Base-by-base conservation (phyloP, 2,797 vertebrate genomes). In the Rhabdophis nuchalis region DNA sequence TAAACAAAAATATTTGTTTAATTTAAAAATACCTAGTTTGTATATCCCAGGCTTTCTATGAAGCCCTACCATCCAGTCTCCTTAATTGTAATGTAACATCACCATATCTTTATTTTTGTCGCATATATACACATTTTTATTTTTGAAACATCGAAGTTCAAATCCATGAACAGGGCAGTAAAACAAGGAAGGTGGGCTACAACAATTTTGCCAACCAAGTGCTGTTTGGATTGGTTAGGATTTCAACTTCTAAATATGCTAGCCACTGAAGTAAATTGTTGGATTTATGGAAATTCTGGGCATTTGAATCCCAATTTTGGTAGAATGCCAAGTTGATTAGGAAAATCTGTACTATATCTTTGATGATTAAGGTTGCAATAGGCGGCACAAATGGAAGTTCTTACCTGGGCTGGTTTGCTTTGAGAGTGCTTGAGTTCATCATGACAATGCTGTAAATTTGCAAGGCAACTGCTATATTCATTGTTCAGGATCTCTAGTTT, bases 381-480 rank as follows among this genome's bases (percentile, higher is more conserved):
- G 9, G 18, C 14, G 32, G 72, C 20, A 56, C 18, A 85, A 89
- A 46, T 46, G 52, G 57, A 41, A 1, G 1, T 0, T 0, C 97
- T 95, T 96, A 97, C 97, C 95, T 96, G 92, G 0, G n/a, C 90
- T 46, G 10, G 96, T 91, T 96, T 77, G 93, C 94, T 91, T 91
- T 96, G 98, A 92, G 96, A 95, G 92, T 95, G 97, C 89, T 97
- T 98, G 87, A 99, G 97, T 93, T 99, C 98, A 0, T 98, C 97
- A n/a, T 98, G 97, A 96, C 98, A 98, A 96, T 98, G 98, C 87
- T 97, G 97, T 97, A 99, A 97, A 87, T 98, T 97, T 89, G 58
- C 96, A 96, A 98, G 98, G 96, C 98, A 98, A 95, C 97, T 97
- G 93, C 96, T 97, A 94, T 98, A 98, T 96, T 99, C 98, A 72